Evolutionary conservation across 2,888 invertebrate species (phyloP).

Genomic region (Trissolcus brochymenae): DNA sequence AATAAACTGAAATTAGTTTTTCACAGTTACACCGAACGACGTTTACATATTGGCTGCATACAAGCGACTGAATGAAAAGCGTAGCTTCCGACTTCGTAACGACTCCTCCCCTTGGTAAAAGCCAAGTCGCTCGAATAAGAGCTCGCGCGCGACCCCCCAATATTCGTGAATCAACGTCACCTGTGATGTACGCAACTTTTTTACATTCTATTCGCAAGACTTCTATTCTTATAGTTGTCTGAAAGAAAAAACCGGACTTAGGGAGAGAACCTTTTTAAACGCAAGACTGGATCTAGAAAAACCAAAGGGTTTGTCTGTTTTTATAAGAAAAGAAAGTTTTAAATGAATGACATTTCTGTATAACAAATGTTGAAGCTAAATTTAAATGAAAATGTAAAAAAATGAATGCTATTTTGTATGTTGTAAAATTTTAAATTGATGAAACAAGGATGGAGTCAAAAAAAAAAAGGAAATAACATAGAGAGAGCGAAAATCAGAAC

Average conservation of each 20-base stretch:
- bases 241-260: constrained; percentile 1
- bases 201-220: not conserved
- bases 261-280: not conserved
- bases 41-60: constrained; percentile 7
- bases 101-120: constrained; percentile 65
- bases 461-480: not conserved
- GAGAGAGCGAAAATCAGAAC: constrained; percentile 59
- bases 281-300: too few relatives aligned
- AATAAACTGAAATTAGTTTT: not conserved
- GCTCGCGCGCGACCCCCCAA: constrained; percentile 38
- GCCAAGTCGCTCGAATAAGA: constrained; percentile 64
- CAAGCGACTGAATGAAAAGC: constrained; percentile 61
- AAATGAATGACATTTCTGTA: too few relatives aligned
- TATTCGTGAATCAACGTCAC: constrained; percentile 28
- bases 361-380: too few relatives aligned
- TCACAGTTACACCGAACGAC: not conserved
- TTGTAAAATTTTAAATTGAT: too few relatives aligned
- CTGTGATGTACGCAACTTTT: constrained; percentile 16
- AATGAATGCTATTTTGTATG: too few relatives aligned
- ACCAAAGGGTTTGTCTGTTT: too few relatives aligned
- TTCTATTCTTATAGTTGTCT: too few relatives aligned
- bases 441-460: too few relatives aligned
- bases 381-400: not conserved
- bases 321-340: too few relatives aligned
- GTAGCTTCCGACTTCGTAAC: constrained; percentile 69